Evolutionary conservation across 2,888 invertebrate species (phyloP), one percentile per base, ranked within the genome.

Genomic region (Hemaris fuciformis): DNA sequence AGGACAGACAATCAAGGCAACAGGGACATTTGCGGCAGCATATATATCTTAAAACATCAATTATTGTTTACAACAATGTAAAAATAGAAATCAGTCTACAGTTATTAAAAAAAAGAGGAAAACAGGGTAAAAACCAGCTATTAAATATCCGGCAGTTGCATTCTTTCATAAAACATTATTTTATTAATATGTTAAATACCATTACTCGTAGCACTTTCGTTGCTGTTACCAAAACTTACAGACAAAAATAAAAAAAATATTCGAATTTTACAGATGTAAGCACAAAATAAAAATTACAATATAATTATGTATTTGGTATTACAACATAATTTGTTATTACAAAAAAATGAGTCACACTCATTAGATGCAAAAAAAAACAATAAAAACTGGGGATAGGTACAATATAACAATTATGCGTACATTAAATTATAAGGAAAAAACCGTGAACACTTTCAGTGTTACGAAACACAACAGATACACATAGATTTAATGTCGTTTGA

Each of bases 391-490:
- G 84, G 77, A 77, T 74, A 72, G 76, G 74, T 75, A 75, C 75
- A 73, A 75, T 76, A 73, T 76, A 84, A 83, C 79, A 83, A 81
- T 75, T 69, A 57, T 60, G 59, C 53, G 23, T 56, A 53, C 53
- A 42, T 42, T 71, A 69, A 64, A 81, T 58, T 31, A 60, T 61
- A 64, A 63, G 66, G 64, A 63, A 66, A 61, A 65, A 72, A 68
- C 65, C 69, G 71, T 81, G 78, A 89, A 91, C 91, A 91, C 91
- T 90, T 81, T 83, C 65, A 82, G 91, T 91, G 89, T 83, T 80
- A 76, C 76, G 72, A 81, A 81, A 79, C 81, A 83, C 76, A 82
- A 77, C 75, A 75, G 70, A 71, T 70, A 73, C 71, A 69, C 65
- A 72, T 63, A 73, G 71, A 73, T 83, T 87, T 87, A 87, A 79